Evolutionary conservation across 2,113 vertebrate genomes (phyloP), one percentile per base, ranked within the genome.

Genomic region (Microcebus lehilahytsara): DNA sequence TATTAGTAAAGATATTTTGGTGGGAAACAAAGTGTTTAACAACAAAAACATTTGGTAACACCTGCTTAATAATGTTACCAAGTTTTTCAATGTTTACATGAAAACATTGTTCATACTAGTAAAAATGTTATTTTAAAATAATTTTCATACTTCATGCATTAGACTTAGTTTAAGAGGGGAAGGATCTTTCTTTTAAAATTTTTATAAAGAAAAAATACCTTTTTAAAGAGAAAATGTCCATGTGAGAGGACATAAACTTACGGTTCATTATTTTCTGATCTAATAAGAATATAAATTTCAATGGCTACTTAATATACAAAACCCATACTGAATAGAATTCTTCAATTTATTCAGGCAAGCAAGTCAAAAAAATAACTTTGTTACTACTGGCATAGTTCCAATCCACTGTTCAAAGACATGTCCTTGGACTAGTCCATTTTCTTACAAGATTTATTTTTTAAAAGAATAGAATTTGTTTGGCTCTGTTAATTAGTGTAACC

Each of bases 101-200:
- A 95, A 51, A 17, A 53, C 51, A 19, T 95, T 97, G 58, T 89
- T 96, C 66, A 86, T 60, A 85, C n/a, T 62, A 56, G 58, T 94
- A 93, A 96, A 97, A 97, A 89, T 94, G 83, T 89, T 83, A 91
- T 94, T 94, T 96, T 72, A 86, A 97, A 96, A 83, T 96, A 97
- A 97, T 85, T 88, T 93, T 96, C 81, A 58, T 95, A 94, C 37
- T 89, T 83, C 75, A 96, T 95, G 77, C 90, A 95, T 94, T 95
- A 93, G 72, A 46, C 37, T 95, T 93, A 95, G 71, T 69, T 96
- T 93, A 97, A 80, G 78, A 95, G 46, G 67, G 46, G 49, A 95
- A 81, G 56, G 13, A 32, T 74, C 30, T 88, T 94, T 86, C 53
- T 72, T 60, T 93, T 58, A 91, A 89, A 96, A n/a, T 81, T 79